Evolutionary conservation across 2,797 vertebrate genomes (phyloP).

Genomic region (Silurus aristotelis): DNA sequence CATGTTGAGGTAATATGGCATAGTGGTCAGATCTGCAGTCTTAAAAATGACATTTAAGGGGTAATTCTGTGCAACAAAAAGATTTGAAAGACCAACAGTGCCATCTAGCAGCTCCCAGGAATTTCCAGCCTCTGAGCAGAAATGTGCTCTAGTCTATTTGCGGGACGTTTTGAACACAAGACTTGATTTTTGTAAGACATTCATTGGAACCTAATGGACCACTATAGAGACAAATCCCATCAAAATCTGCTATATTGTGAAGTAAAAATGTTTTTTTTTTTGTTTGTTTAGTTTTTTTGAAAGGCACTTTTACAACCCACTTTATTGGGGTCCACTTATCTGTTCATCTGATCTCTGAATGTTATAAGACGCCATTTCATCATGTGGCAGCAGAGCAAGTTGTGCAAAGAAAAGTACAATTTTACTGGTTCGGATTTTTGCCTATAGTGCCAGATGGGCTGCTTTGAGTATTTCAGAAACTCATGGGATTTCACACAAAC

Average conservation of each 20-base stretch:
- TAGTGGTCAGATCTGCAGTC: neutral
- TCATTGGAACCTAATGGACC: too few species aligned
- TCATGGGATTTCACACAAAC: neutral
- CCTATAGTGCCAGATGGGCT: neutral
- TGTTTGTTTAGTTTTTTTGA: neutral
- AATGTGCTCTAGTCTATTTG: neutral
- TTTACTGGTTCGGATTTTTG: neutral
- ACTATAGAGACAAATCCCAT: too few species aligned
- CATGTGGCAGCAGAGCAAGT: neutral
- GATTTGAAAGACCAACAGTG: conserved; percentile 69
- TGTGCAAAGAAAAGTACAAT: too few species aligned
- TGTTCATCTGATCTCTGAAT: neutral
- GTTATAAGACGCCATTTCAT: neutral
- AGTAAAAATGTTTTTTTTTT: neutral
- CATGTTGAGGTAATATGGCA: neutral
- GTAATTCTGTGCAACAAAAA: conserved; percentile 5
- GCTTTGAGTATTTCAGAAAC: neutral
- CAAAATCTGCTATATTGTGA: neutral
- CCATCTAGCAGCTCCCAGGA: conserved; percentile 69
- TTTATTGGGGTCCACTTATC: neutral
- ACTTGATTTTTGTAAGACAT: too few species aligned
- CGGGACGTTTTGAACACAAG: too few species aligned
- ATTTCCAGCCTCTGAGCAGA: conserved; percentile 8
- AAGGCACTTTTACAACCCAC: neutral
- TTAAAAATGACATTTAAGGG: neutral